Conservation (phyloP, 2,888 invertebrate species). For the Melanostoma scalare region DNA sequence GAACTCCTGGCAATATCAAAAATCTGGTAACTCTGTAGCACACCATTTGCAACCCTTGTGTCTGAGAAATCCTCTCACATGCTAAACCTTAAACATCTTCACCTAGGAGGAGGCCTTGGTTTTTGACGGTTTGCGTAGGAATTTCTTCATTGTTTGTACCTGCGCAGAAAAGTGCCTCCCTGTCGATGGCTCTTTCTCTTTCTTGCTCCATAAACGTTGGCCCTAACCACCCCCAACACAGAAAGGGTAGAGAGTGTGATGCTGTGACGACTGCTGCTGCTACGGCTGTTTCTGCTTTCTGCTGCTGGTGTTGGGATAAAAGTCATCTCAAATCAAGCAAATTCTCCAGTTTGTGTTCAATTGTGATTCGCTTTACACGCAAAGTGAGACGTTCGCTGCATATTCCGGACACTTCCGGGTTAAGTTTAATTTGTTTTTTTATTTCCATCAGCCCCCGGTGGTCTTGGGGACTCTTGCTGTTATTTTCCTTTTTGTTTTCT, state of each 20-base stretch:
- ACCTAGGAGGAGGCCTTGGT: background rate
- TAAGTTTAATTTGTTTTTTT: slow-evolving; percentile 26
- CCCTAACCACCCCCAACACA: slow-evolving; percentile 56
- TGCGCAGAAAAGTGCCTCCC: slow-evolving; percentile 38
- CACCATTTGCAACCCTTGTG: slow-evolving; percentile 39
- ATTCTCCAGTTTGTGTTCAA: slow-evolving; percentile 62
- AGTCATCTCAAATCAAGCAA: slow-evolving; percentile 43
- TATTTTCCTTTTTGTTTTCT: too few species aligned
- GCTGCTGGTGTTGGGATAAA: slow-evolving; percentile 47
- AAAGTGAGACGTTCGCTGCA: slow-evolving; percentile 5
- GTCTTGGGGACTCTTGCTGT: slow-evolving; percentile 4
- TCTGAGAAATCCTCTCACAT: slow-evolving; percentile 44
- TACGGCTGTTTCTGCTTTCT: background rate
- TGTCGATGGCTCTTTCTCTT: background rate
- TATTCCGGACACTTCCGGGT: slow-evolving; percentile 40
- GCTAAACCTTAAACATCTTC: background rate
- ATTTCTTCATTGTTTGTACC: slow-evolving; percentile 62
- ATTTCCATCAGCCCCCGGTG: slow-evolving; percentile 14
- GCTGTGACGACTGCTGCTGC: slow-evolving; percentile 36
- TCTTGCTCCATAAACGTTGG: background rate
- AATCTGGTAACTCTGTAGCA: slow-evolving; percentile 51
- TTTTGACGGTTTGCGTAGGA: slow-evolving; percentile 7
- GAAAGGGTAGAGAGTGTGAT: background rate
- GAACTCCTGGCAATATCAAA: background rate
- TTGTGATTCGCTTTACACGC: slow-evolving; percentile 54